Evolutionary conservation across 1,140 invertebrate species (phyloP).

Genomic region (Octopus bimaculoides): DNA sequence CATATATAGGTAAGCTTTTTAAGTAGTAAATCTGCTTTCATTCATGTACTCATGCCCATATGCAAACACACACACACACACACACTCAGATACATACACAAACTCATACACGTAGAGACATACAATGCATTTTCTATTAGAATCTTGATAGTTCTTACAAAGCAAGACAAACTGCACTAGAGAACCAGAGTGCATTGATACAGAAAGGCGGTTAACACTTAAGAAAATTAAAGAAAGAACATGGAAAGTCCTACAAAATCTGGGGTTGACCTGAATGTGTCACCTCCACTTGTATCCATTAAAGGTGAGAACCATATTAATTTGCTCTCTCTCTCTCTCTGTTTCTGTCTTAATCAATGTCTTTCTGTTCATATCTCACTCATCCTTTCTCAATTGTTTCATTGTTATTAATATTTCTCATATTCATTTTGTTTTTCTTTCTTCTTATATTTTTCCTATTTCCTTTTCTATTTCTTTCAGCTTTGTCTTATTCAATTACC

Average conservation of each 20-base stretch:
- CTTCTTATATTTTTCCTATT: too few relatives aligned
- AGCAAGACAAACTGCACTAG: background rate
- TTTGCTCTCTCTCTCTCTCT: too few relatives aligned
- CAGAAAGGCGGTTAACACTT: background rate
- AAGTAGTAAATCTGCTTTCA: too few relatives aligned
- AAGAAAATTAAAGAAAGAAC: background rate
- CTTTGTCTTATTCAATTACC: too few relatives aligned
- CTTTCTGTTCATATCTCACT: too few relatives aligned
- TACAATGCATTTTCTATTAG: background rate
- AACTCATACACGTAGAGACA: background rate
- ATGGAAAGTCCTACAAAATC: background rate
- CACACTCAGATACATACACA: background rate
- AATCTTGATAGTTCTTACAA: background rate
- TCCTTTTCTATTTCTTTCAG: too few relatives aligned
- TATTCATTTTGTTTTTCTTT: too few relatives aligned
- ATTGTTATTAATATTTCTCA: too few relatives aligned
- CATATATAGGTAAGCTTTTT: too few relatives aligned
- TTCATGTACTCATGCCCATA: background rate
- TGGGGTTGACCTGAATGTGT: background rate
- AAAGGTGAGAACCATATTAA: background rate
- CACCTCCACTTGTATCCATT: background rate
- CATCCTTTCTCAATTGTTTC: too few relatives aligned
- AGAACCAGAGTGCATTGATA: background rate
- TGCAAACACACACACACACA: background rate
- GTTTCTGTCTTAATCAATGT: too few relatives aligned